Evolutionary conservation across 2,888 invertebrate genomes (phyloP), one percentile per base, ranked within the genome.

Genomic region (Strigamia transsilvanica): DNA sequence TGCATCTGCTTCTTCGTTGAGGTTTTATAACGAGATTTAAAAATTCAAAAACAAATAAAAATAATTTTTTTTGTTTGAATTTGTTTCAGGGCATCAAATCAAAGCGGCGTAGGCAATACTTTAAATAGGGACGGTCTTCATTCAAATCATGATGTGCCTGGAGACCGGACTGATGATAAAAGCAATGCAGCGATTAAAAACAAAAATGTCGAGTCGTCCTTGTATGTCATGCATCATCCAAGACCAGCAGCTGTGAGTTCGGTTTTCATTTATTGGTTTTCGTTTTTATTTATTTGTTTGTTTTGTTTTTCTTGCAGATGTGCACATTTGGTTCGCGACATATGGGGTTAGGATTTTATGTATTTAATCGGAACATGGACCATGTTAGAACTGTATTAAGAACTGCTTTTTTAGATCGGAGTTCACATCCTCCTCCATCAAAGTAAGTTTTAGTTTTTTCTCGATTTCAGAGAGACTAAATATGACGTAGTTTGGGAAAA

Each of bases 261-360:
- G 27, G 21, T 77, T 38, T 81, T 81, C 38, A 15, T 27, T 32
- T n/a, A 1, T 32, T 5, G 6, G 15, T 32, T 78, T 38, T 15
- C 1, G 6, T 41, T 41, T 38, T 79, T 41, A 15, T 7, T 73
- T 23, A 32, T 73, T 73, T 27, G 3, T 34, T 73, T 32, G 21
- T 80, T 79, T 80, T 66, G 6, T 21, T 79, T 66, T 79, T 27
- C 27, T 82, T 83, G 23, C 73, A 83, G 83, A 56, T 82, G n/a
- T 83, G 83, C 82, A 79, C 83, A 46, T 83, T 82, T 79, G 81
- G 79, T 32, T 61, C 83, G 10, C 38, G 83, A 38, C 83, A 83
- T 23, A 83, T 83, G 83, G 83, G 83, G 15, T 27, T 80, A 10
- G 83, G 83, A 12, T 80, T 82, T 79, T 83, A 73, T 81, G 83